Conservation (phyloP, 2,888 invertebrate species). For the Trachelus troglodyta region DNA sequence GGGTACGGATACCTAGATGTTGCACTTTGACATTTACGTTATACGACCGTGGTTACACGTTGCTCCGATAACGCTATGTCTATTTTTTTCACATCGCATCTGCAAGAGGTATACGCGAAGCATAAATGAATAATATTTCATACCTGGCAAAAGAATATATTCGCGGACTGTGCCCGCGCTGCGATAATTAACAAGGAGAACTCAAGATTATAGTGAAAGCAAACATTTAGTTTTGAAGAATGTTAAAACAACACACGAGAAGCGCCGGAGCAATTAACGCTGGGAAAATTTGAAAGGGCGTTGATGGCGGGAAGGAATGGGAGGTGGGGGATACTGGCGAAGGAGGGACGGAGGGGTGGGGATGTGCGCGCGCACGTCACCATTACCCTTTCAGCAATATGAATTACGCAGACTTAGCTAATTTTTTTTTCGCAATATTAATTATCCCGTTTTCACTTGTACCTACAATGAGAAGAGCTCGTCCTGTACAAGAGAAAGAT, state of each 20-base stretch:
- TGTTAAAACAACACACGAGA: constrained; percentile 5
- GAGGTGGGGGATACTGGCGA: too few species aligned
- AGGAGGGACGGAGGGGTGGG: neutral
- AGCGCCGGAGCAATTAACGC: neutral
- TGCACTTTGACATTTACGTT: neutral
- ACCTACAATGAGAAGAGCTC: neutral
- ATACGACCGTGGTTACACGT: neutral
- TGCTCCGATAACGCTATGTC: neutral
- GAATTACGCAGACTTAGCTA: constrained; percentile 15
- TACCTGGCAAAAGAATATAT: neutral
- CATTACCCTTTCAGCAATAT: constrained; percentile 5
- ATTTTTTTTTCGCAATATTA: constrained; percentile 39
- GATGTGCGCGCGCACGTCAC: constrained; percentile 1
- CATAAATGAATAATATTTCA: neutral
- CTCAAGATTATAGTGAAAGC: neutral
- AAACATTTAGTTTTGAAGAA: constrained; percentile 4
- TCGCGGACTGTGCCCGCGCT: neutral
- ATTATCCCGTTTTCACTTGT: constrained; percentile 28
- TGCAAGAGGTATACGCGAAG: neutral
- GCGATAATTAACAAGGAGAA: constrained; percentile 1
- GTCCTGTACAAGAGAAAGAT: constrained; percentile 31
- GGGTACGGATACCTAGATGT: neutral
- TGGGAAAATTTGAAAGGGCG: neutral
- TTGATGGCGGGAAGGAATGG: too few species aligned
- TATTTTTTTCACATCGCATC: neutral